These are phyloP conservation scores for Cephus cinctus DNA, from an alignment of 1,140 invertebrate genomes.

Conservation along the genomic window DNA sequence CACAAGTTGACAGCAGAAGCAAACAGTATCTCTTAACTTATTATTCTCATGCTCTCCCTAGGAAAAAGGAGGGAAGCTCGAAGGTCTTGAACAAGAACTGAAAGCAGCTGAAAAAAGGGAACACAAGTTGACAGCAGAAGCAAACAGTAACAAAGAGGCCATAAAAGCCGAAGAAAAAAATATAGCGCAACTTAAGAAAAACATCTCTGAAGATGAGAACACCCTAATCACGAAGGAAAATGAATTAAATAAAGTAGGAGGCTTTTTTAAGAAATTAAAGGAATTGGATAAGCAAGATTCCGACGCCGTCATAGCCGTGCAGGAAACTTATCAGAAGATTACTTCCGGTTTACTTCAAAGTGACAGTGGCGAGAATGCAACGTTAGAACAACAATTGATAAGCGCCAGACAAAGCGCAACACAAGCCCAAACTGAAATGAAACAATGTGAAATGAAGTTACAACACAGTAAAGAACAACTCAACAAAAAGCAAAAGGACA, in stretches of 20 bases:
- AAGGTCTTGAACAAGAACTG: constrained; percentile 66
- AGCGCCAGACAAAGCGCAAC: constrained; percentile 73
- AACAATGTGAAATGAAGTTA: constrained; percentile 77
- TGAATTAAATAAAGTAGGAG: constrained; percentile 64
- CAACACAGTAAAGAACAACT: constrained; percentile 70
- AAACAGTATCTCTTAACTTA: too few species aligned
- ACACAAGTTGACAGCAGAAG: constrained; percentile 65
- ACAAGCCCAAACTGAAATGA: constrained; percentile 77
- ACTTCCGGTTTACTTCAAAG: constrained; percentile 78
- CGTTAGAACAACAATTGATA: constrained; percentile 87
- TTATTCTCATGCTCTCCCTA: too few species aligned
- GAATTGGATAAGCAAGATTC: constrained; percentile 67
- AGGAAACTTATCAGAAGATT: constrained; percentile 81
- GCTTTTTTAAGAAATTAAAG: constrained; percentile 70
- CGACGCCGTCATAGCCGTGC: constrained; percentile 69
- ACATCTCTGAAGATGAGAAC: constrained; percentile 70
- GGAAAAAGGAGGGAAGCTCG: constrained; percentile 68
- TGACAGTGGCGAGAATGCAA: constrained; percentile 79
- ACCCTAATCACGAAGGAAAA: constrained; percentile 65
- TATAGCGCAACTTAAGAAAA: constrained; percentile 68
- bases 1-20: constrained; percentile 66
- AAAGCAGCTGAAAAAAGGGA: constrained; percentile 68
- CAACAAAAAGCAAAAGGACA: constrained; percentile 66
- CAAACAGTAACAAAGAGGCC: constrained; percentile 69
- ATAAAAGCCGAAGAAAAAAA: constrained; percentile 71